Conservation (phyloP, 2,113 vertebrate genomes). For the Gnathonemus longibarbis region DNA sequence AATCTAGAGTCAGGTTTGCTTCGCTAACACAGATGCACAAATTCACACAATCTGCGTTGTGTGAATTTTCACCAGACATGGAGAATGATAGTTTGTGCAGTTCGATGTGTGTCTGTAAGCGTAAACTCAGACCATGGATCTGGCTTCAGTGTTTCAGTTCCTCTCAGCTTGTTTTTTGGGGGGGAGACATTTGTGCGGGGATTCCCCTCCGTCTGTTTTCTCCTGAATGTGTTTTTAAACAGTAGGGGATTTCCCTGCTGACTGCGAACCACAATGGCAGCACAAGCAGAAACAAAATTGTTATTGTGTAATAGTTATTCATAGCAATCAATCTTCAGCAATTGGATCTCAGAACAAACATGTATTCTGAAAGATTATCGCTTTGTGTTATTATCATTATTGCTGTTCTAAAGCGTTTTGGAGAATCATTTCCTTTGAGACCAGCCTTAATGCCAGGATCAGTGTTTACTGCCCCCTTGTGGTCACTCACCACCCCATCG, state of each 20-base stretch:
- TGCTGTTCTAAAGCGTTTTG: neutral
- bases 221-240: neutral
- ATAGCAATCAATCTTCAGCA: neutral
- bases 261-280: neutral
- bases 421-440: neutral
- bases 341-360: neutral
- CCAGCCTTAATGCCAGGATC: neutral
- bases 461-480: neutral
- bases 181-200: neutral
- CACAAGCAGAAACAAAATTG: neutral
- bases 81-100: neutral
- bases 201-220: neutral
- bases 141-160: neutral
- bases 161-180: neutral
- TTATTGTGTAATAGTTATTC: neutral
- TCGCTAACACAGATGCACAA: neutral
- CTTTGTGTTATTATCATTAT: neutral
- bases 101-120: neutral
- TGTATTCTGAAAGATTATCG: neutral
- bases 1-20: neutral
- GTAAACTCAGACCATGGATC: neutral
- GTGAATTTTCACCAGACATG: neutral
- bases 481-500: neutral
- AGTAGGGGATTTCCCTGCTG: neutral
- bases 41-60: neutral